These are phyloP conservation scores for Trichopria drosophilae DNA, from an alignment of 2,888 invertebrate genomes.

Conservation along the genomic window DNA sequence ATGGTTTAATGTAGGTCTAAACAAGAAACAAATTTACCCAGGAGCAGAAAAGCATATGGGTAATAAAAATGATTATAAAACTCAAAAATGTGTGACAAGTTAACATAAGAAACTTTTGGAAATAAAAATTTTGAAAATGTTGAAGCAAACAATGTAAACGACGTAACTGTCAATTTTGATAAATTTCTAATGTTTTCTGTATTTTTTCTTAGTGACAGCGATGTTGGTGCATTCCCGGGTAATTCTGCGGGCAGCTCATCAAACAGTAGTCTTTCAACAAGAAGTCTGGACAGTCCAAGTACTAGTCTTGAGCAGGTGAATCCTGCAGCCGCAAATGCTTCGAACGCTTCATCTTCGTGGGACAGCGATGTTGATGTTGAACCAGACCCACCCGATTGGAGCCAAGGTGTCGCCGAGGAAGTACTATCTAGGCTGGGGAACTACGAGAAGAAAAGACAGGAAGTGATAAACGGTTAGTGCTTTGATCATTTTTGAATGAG, in stretches of 20 bases:
- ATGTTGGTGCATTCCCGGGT: conserved; percentile 53
- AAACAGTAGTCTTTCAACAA: conserved; percentile 55
- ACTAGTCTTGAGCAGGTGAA: conserved; percentile 72
- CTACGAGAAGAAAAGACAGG: conserved; percentile 86
- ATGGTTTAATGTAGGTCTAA: too few relatives aligned
- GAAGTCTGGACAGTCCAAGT: conserved; percentile 71
- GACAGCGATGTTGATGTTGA: conserved; percentile 63
- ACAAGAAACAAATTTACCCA: too few relatives aligned
- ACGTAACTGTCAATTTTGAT: too few relatives aligned
- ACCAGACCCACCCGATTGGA: conserved; percentile 78
- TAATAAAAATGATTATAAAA: too few relatives aligned
- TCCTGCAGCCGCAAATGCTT: conserved; percentile 42
- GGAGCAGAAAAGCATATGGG: too few relatives aligned
- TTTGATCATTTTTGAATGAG: too few relatives aligned
- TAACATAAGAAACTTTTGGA: too few relatives aligned
- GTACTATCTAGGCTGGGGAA: conserved; percentile 73
- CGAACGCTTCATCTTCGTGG: conserved; percentile 55
- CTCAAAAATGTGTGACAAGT: too few relatives aligned
- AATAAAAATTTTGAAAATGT: too few relatives aligned
- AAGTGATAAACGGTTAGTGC: conserved; percentile 82
- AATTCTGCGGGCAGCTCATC: conserved; percentile 57
- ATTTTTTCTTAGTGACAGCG: conserved; percentile 56
- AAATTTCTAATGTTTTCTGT: too few relatives aligned
- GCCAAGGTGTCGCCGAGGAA: conserved; percentile 75
- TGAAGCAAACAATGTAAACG: too few relatives aligned